Base-by-base conservation (phyloP, 2,113 vertebrate genomes). In the Pelecanus crispus region DNA sequence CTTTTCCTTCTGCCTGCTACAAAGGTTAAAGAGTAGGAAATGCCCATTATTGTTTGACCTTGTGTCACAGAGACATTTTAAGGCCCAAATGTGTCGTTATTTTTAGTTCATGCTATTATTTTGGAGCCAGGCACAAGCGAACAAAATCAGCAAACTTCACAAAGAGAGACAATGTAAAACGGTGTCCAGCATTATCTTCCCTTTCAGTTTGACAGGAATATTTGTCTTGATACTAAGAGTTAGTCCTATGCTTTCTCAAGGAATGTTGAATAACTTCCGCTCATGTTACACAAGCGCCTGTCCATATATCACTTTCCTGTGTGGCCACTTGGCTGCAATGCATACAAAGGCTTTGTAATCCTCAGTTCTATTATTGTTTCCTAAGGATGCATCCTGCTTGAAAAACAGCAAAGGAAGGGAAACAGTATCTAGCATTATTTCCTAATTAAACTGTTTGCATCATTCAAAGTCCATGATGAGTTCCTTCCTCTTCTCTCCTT, bases 1-100 rank as follows among this genome's bases (percentile, higher is more conserved):
- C 90, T 97, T 97, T 98, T 98, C 98, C 98, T 98, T 97, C 98
- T 97, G 96, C 92, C 90, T 82, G 80, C 86, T 68, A 53, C 96
- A 95, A 88, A 95, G 97, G 97, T 98, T 94, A 94, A 45, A 96
- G 97, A 98, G 97, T 97, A 98, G 98, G 98, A 98, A 98, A 95
- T 97, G 93, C 95, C 97, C 97, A 98, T 97, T 97, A 97, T 86
- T 95, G 92, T 88, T 78, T 97, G 94, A 95, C 97, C 94, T 92
- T 47, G 82, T 97, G 97, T 97, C 96, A 96, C 66, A 2, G 93
- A 83, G 95, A 93, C 95, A 71, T 96, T 95, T 97, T 90, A 86
- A 96, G 95, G 90, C 84, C 93, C 92, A 68, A 95, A 96, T 2
- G 81, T 19, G 56, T 31, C 34, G 90, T 89, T 97, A 97, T 97